Evolutionary conservation across 1,140 invertebrate genomes (phyloP).

Genomic region (Zaprionus vittiger): DNA sequence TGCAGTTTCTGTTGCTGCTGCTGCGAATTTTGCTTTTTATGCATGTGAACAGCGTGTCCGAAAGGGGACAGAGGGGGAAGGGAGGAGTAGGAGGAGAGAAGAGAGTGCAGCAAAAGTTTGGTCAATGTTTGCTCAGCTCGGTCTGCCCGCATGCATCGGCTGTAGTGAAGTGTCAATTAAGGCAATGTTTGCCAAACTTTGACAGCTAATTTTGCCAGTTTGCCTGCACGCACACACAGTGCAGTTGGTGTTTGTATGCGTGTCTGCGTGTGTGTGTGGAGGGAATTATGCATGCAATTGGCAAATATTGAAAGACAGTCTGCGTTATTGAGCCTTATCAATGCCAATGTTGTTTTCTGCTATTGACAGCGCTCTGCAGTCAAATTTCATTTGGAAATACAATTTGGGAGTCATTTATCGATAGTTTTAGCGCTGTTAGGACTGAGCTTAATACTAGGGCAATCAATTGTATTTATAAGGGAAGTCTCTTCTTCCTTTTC

Average conservation of each 20-base stretch:
- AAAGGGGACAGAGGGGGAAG: neutral
- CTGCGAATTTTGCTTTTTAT: constrained; percentile 59
- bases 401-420: neutral
- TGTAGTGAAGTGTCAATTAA: constrained; percentile 48
- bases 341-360: neutral
- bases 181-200: constrained; percentile 42
- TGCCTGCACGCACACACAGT: neutral
- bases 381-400: neutral
- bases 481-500: no score
- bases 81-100: neutral
- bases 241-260: neutral
- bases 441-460: no score
- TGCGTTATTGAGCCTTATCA: neutral
- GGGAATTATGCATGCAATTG: neutral
- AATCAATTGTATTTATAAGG: neutral
- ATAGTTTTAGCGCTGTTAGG: neutral
- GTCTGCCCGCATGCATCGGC: constrained; percentile 10
- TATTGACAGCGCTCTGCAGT: neutral
- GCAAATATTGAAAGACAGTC: neutral
- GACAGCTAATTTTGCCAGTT: constrained; percentile 57
- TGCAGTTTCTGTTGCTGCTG: constrained; percentile 30
- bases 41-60: neutral
- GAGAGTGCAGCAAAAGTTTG: constrained; percentile 28
- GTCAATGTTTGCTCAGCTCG: constrained; percentile 36
- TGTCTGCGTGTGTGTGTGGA: neutral